Percentiles rank a stretch among this genome's conserved stretches.
These are phyloP conservation scores for Nyleta sp. DNA, from an alignment of 2,888 invertebrate species.

Conservation along the genomic window DNA sequence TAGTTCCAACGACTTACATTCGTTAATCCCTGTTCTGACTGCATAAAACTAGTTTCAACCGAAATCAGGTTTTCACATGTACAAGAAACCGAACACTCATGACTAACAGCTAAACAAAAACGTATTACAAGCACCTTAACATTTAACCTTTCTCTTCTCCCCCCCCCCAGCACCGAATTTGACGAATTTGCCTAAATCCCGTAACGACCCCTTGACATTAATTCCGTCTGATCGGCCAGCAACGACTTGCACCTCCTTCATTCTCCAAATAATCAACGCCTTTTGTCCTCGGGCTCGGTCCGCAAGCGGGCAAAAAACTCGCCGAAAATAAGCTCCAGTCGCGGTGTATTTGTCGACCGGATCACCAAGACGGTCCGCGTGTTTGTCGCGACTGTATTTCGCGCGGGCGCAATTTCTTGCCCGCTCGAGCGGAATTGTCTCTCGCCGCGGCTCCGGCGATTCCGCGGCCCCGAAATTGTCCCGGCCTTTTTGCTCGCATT, in stretches of 20 bases:
- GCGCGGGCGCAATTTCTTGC: too few species aligned
- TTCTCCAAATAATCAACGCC: constrained; percentile 32
- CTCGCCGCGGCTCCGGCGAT: constrained; percentile 10
- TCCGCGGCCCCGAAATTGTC: constrained; percentile 6
- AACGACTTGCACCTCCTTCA: neutral
- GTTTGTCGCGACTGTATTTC: constrained; percentile 10
- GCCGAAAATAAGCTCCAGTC: constrained; percentile 25
- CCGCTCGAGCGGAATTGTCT: too few species aligned
- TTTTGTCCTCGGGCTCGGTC: neutral
- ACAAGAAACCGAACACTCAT: too few species aligned
- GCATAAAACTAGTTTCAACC: too few species aligned
- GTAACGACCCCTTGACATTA: constrained; percentile 25
- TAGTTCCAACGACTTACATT: too few species aligned
- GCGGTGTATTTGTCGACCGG: constrained; percentile 18
- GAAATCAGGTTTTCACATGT: too few species aligned
- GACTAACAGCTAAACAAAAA: too few species aligned
- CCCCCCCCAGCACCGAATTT: too few species aligned
- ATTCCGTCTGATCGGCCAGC: constrained; percentile 8
- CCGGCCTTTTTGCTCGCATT: neutral
- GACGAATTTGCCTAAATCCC: constrained; percentile 25
- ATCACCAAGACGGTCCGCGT: constrained; percentile 4
- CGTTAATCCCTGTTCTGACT: too few species aligned
- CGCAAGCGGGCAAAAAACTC: constrained; percentile 1
- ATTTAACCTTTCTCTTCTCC: too few species aligned
- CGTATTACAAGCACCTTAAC: too few species aligned